Evolutionary conservation across 2,113 vertebrate species (phyloP).

Genomic region (Xiphophorus maculatus): DNA sequence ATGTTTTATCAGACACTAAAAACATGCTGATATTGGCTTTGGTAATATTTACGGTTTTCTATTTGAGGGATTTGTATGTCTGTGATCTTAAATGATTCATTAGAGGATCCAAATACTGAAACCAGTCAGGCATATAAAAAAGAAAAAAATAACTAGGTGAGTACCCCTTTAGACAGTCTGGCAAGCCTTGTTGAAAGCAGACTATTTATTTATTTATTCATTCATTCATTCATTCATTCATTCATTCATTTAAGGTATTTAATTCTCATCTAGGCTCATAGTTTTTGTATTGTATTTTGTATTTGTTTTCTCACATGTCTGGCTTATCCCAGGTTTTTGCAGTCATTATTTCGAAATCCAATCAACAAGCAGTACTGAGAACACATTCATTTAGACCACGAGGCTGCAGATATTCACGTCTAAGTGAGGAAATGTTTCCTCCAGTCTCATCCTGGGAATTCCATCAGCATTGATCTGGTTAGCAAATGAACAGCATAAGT

Average conservation of each 20-base stretch:
- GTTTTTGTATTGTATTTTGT: neutral
- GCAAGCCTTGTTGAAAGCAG: constrained; percentile 32
- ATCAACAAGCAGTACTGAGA: neutral
- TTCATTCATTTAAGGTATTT: neutral
- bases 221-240: constrained; percentile 12
- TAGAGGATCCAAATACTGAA: constrained; percentile 38
- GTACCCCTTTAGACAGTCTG: constrained; percentile 32
- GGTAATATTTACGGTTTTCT: constrained; percentile 51
- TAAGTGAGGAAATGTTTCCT: constrained; percentile 24
- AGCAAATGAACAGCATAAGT: constrained; percentile 41
- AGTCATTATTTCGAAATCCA: constrained; percentile 5
- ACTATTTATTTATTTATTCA: neutral
- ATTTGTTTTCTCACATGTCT: constrained; percentile 15
- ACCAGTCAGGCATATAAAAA: constrained; percentile 48
- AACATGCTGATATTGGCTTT: constrained; percentile 39
- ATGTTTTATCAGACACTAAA: constrained; percentile 27
- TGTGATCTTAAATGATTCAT: constrained; percentile 64
- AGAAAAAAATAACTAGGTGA: constrained; percentile 30
- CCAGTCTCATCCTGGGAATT: constrained; percentile 57
- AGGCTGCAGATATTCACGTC: constrained; percentile 1
- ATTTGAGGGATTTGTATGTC: constrained; percentile 29
- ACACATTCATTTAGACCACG: constrained; percentile 7
- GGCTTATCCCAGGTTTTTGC: neutral
- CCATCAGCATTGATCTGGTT: constrained; percentile 67
- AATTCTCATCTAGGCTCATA: constrained; percentile 7